Conservation (phyloP, 2,888 invertebrate species). For the Andrena flavipes region DNA sequence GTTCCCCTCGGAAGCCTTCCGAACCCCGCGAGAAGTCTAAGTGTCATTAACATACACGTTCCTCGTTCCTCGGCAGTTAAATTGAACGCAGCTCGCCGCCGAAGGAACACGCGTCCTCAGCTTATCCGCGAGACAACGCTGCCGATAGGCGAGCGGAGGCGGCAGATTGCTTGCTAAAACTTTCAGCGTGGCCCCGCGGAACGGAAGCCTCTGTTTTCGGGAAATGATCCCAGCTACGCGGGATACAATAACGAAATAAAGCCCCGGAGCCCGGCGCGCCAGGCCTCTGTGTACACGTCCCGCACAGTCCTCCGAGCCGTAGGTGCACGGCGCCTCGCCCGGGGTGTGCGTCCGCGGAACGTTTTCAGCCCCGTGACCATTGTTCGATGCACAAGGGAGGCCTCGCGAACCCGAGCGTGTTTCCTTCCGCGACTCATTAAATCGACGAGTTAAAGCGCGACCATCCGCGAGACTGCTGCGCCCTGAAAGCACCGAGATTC, state of each 20-base stretch:
- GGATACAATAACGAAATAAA: constrained; percentile 64
- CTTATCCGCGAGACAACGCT: constrained; percentile 61
- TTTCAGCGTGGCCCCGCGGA: constrained; percentile 61
- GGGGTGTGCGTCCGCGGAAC: constrained; percentile 10
- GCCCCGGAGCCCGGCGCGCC: constrained; percentile 4
- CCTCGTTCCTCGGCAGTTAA: no score
- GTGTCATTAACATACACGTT: no score
- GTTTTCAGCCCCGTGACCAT: constrained; percentile 48
- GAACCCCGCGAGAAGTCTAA: no score
- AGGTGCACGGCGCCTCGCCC: neutral
- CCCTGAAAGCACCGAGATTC: neutral
- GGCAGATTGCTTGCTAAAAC: constrained; percentile 75
- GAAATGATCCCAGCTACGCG: constrained; percentile 48
- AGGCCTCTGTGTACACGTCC: neutral
- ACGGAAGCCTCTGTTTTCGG: constrained; percentile 46
- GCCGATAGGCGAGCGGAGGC: constrained; percentile 55
- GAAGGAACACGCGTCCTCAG: constrained; percentile 67
- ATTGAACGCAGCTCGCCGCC: constrained; percentile 1
- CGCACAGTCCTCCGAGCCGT: neutral
- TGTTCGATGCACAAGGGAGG: constrained; percentile 45
- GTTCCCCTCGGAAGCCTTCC: no score
- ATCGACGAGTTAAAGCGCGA: constrained; percentile 46
- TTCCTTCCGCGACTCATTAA: constrained; percentile 9
- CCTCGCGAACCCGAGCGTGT: constrained; percentile 5
- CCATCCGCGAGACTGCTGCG: neutral